Base-by-base conservation (phyloP, 2,797 vertebrate species). In the Sebastes dallii region DNA sequence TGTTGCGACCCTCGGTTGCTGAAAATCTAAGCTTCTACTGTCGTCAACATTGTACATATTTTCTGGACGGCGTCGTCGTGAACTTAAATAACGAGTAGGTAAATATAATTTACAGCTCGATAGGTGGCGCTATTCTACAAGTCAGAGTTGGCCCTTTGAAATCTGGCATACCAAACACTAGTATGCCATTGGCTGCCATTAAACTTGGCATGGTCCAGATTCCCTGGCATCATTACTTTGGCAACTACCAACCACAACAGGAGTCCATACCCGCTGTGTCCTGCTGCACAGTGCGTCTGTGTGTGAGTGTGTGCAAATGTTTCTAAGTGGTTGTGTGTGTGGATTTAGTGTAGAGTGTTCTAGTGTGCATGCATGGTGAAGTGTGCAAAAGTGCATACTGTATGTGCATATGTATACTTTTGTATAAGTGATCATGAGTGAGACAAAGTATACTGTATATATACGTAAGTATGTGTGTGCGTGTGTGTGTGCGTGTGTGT, bases 201-300 rank as follows among this genome's bases (percentile, higher is more conserved):
- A 86, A 88, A 88, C 29, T 86, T 92, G 93, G 89, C 91, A 89
- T n/a, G 73, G 76, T 81, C 76, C 77, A 71, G 75, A 91, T 82
- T 89, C 75, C 72, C 81, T 92, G 93, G 91, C 92, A 91, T 86
- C 83, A 83, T 91, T 72, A 69, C 74, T 88, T 91, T 94, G 93
- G 92, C 93, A 93, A 77, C 65, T 71, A 74, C 22, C 77, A 67
- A 77, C 75, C 85, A 85, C 85, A 77, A 89, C 89, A 91, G 86
- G 90, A 92, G 88, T 87, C 88, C 86, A 72, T 72, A 71, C 92
- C 90, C 67, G 56, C 92, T 91, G 90, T 70, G 90, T 87, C 90
- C 91, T 91, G 92, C 93, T 91, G 91, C 84, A 89, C 89, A 80
- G 30, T 75, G 86, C 58, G 67, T 84, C 60, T 85, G 80, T 86